A percentile compares a stretch with the other conserved stretches of the same genome.
These are phyloP conservation scores for Oncorhynchus nerka DNA, from an alignment of 2,113 vertebrate species.

Conservation along the genomic window DNA sequence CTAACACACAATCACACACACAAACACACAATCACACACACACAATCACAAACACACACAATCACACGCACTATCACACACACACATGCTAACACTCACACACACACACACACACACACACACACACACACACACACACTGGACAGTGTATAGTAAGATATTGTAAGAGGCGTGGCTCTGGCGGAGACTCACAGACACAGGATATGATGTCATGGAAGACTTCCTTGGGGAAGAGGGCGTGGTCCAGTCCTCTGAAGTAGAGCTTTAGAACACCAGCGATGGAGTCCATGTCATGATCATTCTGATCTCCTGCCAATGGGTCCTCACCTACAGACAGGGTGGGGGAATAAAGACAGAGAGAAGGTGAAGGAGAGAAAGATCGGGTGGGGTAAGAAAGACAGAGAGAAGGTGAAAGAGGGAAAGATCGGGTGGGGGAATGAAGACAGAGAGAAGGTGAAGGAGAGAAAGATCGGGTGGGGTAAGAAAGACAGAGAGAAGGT, in stretches of 20 bases:
- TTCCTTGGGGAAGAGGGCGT: slow-evolving; percentile 96
- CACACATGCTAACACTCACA: slow-evolving; percentile 17
- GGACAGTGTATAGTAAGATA: not conserved
- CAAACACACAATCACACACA: slow-evolving; percentile 22
- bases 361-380: not conserved
- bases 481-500: too few relatives aligned
- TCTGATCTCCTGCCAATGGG: slow-evolving; percentile 94
- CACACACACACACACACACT: slow-evolving; percentile 9
- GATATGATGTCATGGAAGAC: slow-evolving; percentile 96
- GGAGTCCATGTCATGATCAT: slow-evolving; percentile 98
- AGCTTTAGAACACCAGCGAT: slow-evolving; percentile 97
- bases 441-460: too few relatives aligned
- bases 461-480: too few relatives aligned
- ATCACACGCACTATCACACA: too few relatives aligned
- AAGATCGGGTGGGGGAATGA: too few relatives aligned
- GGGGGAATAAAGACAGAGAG: not conserved
- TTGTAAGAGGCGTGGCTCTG: slow-evolving; percentile 6
- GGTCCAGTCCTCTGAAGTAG: slow-evolving; percentile 92
- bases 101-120: slow-evolving; percentile 1
- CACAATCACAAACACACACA: too few relatives aligned
- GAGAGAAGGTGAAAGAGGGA: too few relatives aligned
- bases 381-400: too few relatives aligned
- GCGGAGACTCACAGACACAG: slow-evolving; percentile 89
- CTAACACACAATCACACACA: not conserved
- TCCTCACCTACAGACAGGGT: slow-evolving; percentile 81